Conservation (phyloP, 2,113 vertebrate species). For the Oncorhynchus tshawytscha region DNA sequence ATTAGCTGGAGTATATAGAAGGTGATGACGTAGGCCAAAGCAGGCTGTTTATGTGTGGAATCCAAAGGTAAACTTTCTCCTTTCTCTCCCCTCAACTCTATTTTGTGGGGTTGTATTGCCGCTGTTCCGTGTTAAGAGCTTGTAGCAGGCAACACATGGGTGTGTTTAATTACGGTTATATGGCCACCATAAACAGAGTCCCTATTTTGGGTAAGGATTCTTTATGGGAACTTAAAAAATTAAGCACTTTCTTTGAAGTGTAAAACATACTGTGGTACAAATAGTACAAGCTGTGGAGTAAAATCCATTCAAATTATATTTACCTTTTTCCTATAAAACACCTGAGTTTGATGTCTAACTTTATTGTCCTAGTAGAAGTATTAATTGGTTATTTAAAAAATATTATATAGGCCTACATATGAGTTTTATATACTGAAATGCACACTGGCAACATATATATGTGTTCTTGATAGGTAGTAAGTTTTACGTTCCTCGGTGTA, state of each 20-base stretch:
- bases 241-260: slow-evolving; percentile 73
- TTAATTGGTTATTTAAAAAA: slow-evolving; percentile 77
- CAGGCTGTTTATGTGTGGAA: neutral
- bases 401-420: slow-evolving; percentile 67
- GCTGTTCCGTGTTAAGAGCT: slow-evolving; percentile 55
- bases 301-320: slow-evolving; percentile 64
- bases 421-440: slow-evolving; percentile 70
- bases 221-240: slow-evolving; percentile 72
- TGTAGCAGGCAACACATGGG: slow-evolving; percentile 67
- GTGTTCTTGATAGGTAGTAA: slow-evolving; percentile 21
- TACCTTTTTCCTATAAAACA: slow-evolving; percentile 65
- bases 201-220: slow-evolving; percentile 65
- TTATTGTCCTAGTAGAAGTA: slow-evolving; percentile 73
- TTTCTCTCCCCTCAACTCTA: slow-evolving; percentile 27
- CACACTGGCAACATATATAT: slow-evolving; percentile 71
- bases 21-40: neutral
- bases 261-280: slow-evolving; percentile 47
- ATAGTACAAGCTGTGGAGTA: slow-evolving; percentile 57
- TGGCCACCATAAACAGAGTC: slow-evolving; percentile 68
- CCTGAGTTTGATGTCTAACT: slow-evolving; percentile 70
- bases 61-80: neutral
- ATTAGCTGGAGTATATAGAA: no score
- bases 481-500: no score
- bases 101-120: slow-evolving; percentile 54
- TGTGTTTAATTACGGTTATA: slow-evolving; percentile 77